Evolutionary conservation across 1,140 invertebrate genomes (phyloP), one percentile per base, ranked within the genome.

Genomic region (Polypedilum vanderplanki): DNA sequence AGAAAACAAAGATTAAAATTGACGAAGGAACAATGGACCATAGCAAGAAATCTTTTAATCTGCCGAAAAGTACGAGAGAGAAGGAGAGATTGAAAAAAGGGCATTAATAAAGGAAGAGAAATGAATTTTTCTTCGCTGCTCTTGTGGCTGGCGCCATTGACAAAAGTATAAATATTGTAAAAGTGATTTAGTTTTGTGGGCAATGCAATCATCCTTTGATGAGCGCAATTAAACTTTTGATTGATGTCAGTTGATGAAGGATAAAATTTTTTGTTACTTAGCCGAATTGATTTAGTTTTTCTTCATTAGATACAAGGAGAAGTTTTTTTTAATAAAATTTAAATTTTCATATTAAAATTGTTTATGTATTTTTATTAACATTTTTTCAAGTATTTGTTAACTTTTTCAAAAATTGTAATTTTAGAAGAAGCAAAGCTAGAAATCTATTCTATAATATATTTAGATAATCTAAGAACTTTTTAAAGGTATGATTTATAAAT

Each of bases 41-140:
- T 57, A n/a, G 46, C 46, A 57, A n/a, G 46, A 57, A 57, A 57
- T 57, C 46, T 17, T 70, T 70, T 70, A 70, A 70, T 70, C 65
- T 70, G 65, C 65, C 65, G 65, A 70, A 70, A n/a, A n/a, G n/a
- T n/a, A n/a, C n/a, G n/a, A n/a, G n/a, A n/a, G n/a, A n/a, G 46
- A 33, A 33, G 4, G n/a, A 57, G 46, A 57, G 15, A 46, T 15
- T 46, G 9, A 46, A 57, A 57, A 57, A 57, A 57, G 46, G n/a
- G 46, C 46, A 57, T 15, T 57, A 57, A 57, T 4, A 57, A 57
- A 57, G 46, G 46, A 57, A 57, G 12, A 57, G 46, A 12, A 57
- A 57, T 57, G 12, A 57, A n/a, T 57, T 57, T 57, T 57, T 57
- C 46, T 57, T 57, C 46, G 24, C 24, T 57, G 12, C n/a, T 46